Conservation (phyloP, 2,888 invertebrate species). For the Zeuzera pyrina region DNA sequence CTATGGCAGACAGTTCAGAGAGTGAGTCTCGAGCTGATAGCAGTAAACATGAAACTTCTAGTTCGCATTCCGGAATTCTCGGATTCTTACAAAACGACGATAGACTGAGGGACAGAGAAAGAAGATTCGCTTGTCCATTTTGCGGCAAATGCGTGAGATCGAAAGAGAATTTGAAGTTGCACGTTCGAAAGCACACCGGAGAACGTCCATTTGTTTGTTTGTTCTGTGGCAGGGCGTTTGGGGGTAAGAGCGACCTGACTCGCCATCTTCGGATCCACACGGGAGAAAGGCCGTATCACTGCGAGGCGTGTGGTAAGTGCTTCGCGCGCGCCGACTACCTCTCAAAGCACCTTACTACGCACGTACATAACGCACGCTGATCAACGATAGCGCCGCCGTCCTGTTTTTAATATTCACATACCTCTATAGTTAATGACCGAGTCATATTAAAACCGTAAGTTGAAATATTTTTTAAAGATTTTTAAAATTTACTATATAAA, state of each 20-base stretch:
- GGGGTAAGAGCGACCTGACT: constrained; percentile 90
- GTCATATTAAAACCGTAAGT: constrained; percentile 54
- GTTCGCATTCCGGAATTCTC: constrained; percentile 70
- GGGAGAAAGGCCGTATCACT: constrained; percentile 91
- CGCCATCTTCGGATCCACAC: constrained; percentile 91
- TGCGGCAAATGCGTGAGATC: constrained; percentile 92
- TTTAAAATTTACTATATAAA: constrained; percentile 55
- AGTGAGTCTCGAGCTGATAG: constrained; percentile 58
- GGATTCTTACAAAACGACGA: constrained; percentile 77
- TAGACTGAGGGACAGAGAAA: constrained; percentile 75
- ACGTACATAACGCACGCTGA: constrained; percentile 84
- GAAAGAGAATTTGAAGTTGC: constrained; percentile 89
- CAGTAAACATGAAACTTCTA: constrained; percentile 67
- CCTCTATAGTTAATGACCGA: constrained; percentile 43
- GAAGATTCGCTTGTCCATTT: constrained; percentile 89
- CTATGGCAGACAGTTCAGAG: constrained; percentile 69
- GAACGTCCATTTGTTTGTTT: constrained; percentile 93
- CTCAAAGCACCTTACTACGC: constrained; percentile 92
- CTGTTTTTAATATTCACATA: constrained; percentile 31
- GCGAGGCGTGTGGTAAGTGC: constrained; percentile 93
- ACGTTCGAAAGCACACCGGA: constrained; percentile 89
- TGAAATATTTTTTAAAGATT: constrained; percentile 68
- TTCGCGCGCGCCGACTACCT: constrained; percentile 93
- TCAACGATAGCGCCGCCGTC: constrained; percentile 25
- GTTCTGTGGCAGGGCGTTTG: constrained; percentile 91